Conservation (phyloP, 2,888 invertebrate genomes). For the Ctenicera cuprea region DNA sequence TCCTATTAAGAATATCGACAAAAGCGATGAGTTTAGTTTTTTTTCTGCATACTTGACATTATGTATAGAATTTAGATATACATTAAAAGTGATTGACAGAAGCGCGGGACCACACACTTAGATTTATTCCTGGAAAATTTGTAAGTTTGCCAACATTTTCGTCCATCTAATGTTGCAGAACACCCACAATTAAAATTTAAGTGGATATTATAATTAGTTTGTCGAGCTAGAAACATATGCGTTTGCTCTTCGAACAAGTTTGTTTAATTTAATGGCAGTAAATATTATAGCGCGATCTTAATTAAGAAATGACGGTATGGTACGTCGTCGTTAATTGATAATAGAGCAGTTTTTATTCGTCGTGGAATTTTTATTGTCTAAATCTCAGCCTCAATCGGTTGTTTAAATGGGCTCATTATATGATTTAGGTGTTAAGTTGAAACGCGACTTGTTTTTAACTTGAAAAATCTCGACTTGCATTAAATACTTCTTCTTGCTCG, state of each 20-base stretch:
- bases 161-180: constrained; percentile 58
- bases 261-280: constrained; percentile 33
- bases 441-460: constrained; percentile 54
- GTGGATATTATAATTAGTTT: constrained; percentile 54
- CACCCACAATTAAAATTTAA: constrained; percentile 60
- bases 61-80: constrained; percentile 53
- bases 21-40: constrained; percentile 5
- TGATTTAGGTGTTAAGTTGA: constrained; percentile 51
- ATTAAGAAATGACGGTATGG: constrained; percentile 48
- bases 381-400: constrained; percentile 52
- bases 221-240: constrained; percentile 35
- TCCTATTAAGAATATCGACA: no score
- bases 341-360: constrained; percentile 37
- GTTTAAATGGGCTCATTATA: constrained; percentile 55
- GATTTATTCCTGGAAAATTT: constrained; percentile 60
- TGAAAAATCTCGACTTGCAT: constrained; percentile 15
- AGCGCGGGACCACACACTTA: constrained; percentile 59
- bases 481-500: constrained; percentile 2
- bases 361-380: constrained; percentile 55
- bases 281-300: constrained; percentile 36
- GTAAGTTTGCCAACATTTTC: constrained; percentile 58
- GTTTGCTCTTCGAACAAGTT: constrained; percentile 32
- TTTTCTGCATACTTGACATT: constrained; percentile 42
- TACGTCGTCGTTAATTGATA: constrained; percentile 36
- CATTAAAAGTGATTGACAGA: constrained; percentile 50